Percentiles rank a stretch among this genome's conserved stretches.
Evolutionary conservation across 2,113 vertebrate species (phyloP).

Genomic region (Coregonus clupeaformis): DNA sequence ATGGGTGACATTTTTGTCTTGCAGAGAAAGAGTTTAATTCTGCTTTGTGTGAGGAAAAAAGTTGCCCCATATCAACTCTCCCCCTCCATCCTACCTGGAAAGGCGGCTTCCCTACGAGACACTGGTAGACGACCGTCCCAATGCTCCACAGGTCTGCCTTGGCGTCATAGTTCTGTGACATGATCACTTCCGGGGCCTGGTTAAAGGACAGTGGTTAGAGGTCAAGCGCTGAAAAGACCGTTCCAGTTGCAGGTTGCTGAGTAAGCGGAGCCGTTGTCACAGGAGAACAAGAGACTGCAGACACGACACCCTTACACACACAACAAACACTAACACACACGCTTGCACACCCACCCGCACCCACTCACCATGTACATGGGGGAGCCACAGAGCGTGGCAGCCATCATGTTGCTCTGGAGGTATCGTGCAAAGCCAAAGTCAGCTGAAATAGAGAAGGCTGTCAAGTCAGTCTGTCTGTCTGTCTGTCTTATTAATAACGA

Average conservation of each 20-base stretch:
- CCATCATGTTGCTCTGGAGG: conserved; percentile 99
- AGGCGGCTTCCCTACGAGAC: conserved; percentile 95
- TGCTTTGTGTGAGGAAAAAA: background rate
- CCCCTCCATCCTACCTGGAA: conserved; percentile 82
- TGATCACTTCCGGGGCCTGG: conserved; percentile 96
- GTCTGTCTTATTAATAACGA: conserved; percentile 35
- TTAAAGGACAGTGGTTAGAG: background rate
- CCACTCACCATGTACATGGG: conserved; percentile 98
- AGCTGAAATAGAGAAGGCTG: conserved; percentile 71
- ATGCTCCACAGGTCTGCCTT: conserved; percentile 98
- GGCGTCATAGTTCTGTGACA: conserved; percentile 98
- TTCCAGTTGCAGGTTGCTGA: background rate
- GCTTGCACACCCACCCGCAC: background rate
- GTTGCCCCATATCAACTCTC: background rate
- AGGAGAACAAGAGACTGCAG: background rate
- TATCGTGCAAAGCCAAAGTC: conserved; percentile 98
- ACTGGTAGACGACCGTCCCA: conserved; percentile 95
- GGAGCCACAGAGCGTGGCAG: conserved; percentile 93
- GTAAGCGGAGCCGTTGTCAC: conserved; percentile 1
- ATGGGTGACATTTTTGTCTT: background rate
- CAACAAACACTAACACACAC: background rate
- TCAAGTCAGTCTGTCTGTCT: background rate
- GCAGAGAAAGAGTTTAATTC: no score
- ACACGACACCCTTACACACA: background rate
- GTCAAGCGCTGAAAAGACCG: background rate